Percentiles rank a stretch among this genome's conserved stretches.
These are phyloP conservation scores for Drosophila suboccidentalis DNA, from an alignment of 2,888 invertebrate species.

Conservation along the genomic window DNA sequence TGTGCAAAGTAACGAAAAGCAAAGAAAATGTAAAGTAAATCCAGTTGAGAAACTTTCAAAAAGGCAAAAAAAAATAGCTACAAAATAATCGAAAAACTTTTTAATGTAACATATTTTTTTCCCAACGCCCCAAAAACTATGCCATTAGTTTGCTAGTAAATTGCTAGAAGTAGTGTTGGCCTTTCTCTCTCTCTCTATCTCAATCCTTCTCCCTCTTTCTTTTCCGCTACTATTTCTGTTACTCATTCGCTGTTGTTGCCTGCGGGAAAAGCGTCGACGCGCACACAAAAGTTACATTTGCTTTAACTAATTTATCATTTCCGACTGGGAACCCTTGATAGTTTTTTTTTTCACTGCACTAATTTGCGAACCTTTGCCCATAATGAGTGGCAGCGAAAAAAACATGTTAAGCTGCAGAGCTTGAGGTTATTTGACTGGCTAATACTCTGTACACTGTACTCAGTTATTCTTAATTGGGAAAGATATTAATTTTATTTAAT, in stretches of 20 bases:
- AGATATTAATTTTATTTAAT: neutral
- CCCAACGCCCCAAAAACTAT: slow-evolving; percentile 35
- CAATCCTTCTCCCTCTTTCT: neutral
- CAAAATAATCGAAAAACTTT: slow-evolving; percentile 73
- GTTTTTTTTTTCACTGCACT: slow-evolving; percentile 28
- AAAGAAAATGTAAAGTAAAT: slow-evolving; percentile 35
- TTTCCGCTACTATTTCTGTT: neutral
- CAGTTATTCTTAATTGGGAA: neutral
- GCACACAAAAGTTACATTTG: slow-evolving; percentile 48
- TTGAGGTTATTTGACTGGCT: neutral
- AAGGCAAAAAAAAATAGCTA: slow-evolving; percentile 33
- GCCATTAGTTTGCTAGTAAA: slow-evolving; percentile 35
- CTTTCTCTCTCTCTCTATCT: neutral
- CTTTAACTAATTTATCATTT: slow-evolving; percentile 60
- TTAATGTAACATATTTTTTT: slow-evolving; percentile 44
- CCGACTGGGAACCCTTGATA: slow-evolving; percentile 19
- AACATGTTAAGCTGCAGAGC: neutral
- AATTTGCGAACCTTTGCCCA: slow-evolving; percentile 47
- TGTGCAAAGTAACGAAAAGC: slow-evolving; percentile 24
- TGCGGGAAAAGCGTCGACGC: slow-evolving; percentile 22
- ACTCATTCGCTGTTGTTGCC: slow-evolving; percentile 13
- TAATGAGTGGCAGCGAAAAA: slow-evolving; percentile 29
- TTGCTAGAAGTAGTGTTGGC: slow-evolving; percentile 11
- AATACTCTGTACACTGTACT: slow-evolving; percentile 7
- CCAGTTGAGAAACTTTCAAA: slow-evolving; percentile 39